Evolutionary conservation across 1,140 invertebrate species (phyloP).

Genomic region (Bicyclus anynana): DNA sequence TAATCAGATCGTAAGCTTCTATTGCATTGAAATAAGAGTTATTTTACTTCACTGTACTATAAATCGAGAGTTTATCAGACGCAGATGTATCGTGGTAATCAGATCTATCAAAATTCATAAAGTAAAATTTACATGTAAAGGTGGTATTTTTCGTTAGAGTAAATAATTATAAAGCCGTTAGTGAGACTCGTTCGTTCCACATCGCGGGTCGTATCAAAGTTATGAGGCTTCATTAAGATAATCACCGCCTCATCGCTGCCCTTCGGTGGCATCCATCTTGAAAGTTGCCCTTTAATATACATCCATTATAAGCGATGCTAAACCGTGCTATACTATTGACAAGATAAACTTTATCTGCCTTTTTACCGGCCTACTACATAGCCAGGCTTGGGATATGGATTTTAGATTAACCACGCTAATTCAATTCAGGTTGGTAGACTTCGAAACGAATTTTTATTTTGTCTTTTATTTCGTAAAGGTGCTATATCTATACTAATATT

Average conservation of each 20-base stretch:
- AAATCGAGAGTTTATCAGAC: neutral
- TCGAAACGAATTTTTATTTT: too few relatives aligned
- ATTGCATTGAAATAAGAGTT: neutral
- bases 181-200: constrained; percentile 4
- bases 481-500: too few relatives aligned
- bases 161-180: constrained; percentile 8
- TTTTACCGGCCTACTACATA: too few relatives aligned
- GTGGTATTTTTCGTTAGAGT: constrained; percentile 6
- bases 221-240: constrained; percentile 12
- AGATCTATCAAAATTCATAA: constrained; percentile 8
- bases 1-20: neutral
- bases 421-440: too few relatives aligned
- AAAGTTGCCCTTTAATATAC: neutral
- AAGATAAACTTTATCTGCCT: too few relatives aligned
- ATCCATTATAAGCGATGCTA: neutral
- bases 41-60: neutral
- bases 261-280: constrained; percentile 6
- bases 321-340: too few relatives aligned
- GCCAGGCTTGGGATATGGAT: too few relatives aligned
- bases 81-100: neutral
- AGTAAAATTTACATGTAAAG: constrained; percentile 12
- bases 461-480: too few relatives aligned
- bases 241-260: constrained; percentile 3
- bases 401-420: too few relatives aligned
- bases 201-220: neutral